Conservation (phyloP, 2,888 invertebrate species). For the Pollenia labialis region DNA sequence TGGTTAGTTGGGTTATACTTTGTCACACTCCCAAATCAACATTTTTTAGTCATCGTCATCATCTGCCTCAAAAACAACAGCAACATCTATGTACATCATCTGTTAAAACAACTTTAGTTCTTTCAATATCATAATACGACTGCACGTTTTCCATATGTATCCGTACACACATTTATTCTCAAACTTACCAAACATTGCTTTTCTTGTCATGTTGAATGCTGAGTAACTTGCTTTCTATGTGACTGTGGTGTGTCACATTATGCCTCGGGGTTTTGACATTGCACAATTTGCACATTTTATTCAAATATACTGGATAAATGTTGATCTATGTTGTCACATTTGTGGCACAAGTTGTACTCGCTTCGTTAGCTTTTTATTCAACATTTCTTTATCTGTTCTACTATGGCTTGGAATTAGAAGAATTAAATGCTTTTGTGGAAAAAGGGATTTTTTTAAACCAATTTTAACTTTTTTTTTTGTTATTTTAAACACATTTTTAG, state of each 20-base stretch:
- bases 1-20: slow-evolving; percentile 46
- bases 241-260: slow-evolving; percentile 57
- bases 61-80: too few relatives aligned
- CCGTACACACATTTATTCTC: neutral
- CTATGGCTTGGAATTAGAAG: slow-evolving; percentile 45
- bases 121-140: slow-evolving; percentile 1
- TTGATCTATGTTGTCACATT: slow-evolving; percentile 68
- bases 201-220: slow-evolving; percentile 51
- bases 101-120: slow-evolving; percentile 57
- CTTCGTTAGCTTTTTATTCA: slow-evolving; percentile 70
- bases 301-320: slow-evolving; percentile 67
- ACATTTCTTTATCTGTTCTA: slow-evolving; percentile 47
- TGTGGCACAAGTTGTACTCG: slow-evolving; percentile 69
- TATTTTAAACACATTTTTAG: slow-evolving; percentile 44
- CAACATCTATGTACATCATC: slow-evolving; percentile 31
- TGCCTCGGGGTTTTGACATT: slow-evolving; percentile 70
- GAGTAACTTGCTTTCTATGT: slow-evolving; percentile 43
- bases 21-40: slow-evolving; percentile 48
- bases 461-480: slow-evolving; percentile 52
- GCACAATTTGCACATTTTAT: slow-evolving; percentile 70
- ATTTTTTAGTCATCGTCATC: slow-evolving; percentile 21
- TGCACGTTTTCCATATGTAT: slow-evolving; percentile 20
- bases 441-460: slow-evolving; percentile 70
- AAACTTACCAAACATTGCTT: neutral
- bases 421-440: slow-evolving; percentile 70